Percentiles rank a stretch among this genome's conserved stretches.
phyloP scores from a whole-genome alignment of 1,140 invertebrate genomes.

The Zeugodacus cucurbitae region DNA sequence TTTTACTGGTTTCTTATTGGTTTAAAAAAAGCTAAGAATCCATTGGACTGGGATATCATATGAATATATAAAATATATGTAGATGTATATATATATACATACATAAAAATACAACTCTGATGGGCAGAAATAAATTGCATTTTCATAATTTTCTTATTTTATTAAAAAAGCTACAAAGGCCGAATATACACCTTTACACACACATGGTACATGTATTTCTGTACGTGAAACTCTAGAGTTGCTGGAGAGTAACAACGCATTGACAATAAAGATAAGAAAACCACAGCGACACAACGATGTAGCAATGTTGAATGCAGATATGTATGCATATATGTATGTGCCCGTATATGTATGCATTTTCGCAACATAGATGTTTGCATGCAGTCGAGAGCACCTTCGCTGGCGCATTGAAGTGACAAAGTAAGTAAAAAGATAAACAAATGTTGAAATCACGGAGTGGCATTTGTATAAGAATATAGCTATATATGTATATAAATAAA shows the following conservation, averaged over 20 bases:
- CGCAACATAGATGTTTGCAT: too few relatives aligned
- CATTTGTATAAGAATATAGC: not conserved
- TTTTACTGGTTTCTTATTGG: not conserved
- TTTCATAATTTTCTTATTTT: not conserved
- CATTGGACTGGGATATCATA: not conserved
- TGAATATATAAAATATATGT: too few relatives aligned
- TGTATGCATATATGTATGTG: not conserved
- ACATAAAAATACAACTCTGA: not conserved
- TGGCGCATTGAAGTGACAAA: too few relatives aligned
- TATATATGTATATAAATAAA: not conserved
- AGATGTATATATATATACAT: too few relatives aligned
- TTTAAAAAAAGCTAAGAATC: not conserved
- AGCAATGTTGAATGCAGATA: not conserved
- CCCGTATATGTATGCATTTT: not conserved
- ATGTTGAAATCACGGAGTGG: not conserved
- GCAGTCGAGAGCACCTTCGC: too few relatives aligned
- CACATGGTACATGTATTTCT: not conserved
- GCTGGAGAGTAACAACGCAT: too few relatives aligned
- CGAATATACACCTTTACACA: not conserved
- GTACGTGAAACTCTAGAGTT: not conserved
- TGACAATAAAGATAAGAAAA: too few relatives aligned
- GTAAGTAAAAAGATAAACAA: not conserved
- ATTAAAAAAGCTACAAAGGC: not conserved
- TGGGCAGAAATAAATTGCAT: not conserved
- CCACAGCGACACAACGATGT: too few relatives aligned